phyloP scores from a whole-genome alignment of 2,888 invertebrate genomes.

The Dicyrtoma fusca region DNA sequence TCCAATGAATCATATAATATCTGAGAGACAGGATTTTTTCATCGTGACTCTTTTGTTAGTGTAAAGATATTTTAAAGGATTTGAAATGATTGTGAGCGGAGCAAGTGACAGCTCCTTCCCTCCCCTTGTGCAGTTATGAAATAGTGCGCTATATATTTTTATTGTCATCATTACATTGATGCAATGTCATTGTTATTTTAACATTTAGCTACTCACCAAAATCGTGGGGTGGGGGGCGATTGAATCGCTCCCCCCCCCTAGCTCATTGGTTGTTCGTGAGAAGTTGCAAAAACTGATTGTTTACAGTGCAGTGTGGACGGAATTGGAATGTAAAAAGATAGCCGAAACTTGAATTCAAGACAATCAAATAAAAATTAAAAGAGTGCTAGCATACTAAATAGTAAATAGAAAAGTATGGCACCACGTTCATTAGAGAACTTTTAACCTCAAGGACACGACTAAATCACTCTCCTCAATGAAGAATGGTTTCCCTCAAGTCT shows the following conservation, averaged over 20 bases:
- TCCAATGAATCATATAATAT: too few species aligned
- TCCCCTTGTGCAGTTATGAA: constrained; percentile 11
- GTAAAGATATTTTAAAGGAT: constrained; percentile 5
- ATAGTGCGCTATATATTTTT: constrained; percentile 24
- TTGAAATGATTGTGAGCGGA: not conserved
- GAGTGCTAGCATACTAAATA: not conserved
- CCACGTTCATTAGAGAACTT: not conserved
- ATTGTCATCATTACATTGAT: constrained; percentile 20
- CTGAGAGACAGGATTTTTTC: not conserved
- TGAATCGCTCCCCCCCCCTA: too few species aligned
- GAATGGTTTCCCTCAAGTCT: not conserved
- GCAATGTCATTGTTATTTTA: constrained; percentile 21
- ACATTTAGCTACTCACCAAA: too few species aligned
- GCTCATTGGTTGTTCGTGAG: too few species aligned
- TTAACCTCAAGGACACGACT: constrained; percentile 7
- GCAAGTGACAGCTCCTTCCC: constrained; percentile 6
- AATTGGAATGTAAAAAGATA: too few species aligned
- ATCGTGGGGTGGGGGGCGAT: too few species aligned
- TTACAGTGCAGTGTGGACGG: not conserved
- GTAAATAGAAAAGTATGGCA: not conserved
- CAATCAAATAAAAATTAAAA: not conserved
- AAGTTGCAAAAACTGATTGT: constrained; percentile 9
- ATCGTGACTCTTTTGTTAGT: not conserved
- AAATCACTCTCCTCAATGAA: not conserved
- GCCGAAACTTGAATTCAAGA: too few species aligned